Base-by-base conservation (phyloP, 1,140 invertebrate genomes). In the Aphelinus certus region DNA sequence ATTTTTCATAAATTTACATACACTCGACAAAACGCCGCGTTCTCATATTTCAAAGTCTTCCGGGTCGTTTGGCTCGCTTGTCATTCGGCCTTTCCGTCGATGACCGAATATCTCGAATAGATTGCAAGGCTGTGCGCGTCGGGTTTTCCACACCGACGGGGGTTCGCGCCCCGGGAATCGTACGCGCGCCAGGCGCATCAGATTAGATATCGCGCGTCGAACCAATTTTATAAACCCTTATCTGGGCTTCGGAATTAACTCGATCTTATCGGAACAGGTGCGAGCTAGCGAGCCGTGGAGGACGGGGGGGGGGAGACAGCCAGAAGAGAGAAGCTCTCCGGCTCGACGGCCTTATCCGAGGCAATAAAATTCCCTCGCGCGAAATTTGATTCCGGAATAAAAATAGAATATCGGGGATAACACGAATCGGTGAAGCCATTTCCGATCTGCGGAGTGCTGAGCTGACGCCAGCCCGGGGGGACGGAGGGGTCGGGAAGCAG, bases 371-470 rank as follows among this genome's bases (percentile, higher is more conserved):
- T 80, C 80, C 72, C 80, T 81, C 79, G 77, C 77, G 79, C 78
- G 81, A 86, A 87, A 87, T 87, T 87, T 87, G 85, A 87, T 87
- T 87, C 84, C 80, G 81, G 82, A 86, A 87, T 87, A 87, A 87
- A 86, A 86, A 85, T 86, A 82, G 83, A 87, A 86, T 86, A 85
- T 84, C 80, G 83, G 77, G 83, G 79, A 86, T 87, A 87, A 87
- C 84, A 86, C 83, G 85, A 87, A 88, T 88, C 86, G 86, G 86
- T 88, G 86, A 88, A 88, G 86, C 86, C 86, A 88, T 88, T 88
- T 87, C 66, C 57, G 85, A 87, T 88, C 85, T 86, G 79, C 75
- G 79, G 26, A 26, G 26, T 26, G 76, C 63, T 47, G 65, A 56
- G 46, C 53, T 71, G 80, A 69, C 77, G 73, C 42, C 26, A 26